phyloP scores from a whole-genome alignment of 2,888 invertebrate species.

The Nysson spinosus region DNA sequence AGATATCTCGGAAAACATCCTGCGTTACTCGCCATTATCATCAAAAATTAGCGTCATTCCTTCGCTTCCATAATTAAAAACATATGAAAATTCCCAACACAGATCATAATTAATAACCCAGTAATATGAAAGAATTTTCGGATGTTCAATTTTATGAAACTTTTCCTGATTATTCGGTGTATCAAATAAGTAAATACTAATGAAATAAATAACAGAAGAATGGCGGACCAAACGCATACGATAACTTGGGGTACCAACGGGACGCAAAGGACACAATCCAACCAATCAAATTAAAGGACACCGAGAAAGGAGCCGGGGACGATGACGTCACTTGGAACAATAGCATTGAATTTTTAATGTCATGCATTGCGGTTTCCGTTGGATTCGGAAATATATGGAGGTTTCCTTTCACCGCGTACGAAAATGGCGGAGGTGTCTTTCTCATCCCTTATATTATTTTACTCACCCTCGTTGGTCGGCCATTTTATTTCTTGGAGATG shows the following conservation, averaged over 20 bases:
- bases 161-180: too few species aligned
- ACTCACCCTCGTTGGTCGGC: conserved; percentile 85
- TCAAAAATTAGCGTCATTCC: too few species aligned
- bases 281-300: not conserved
- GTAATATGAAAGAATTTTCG: too few species aligned
- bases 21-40: too few species aligned
- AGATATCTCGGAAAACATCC: too few species aligned
- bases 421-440: conserved; percentile 85
- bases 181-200: too few species aligned
- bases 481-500: conserved; percentile 92
- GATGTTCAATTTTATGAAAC: too few species aligned
- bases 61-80: too few species aligned
- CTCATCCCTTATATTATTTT: conserved; percentile 84
- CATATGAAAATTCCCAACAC: too few species aligned
- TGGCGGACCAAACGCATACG: not conserved
- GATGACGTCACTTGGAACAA: conserved; percentile 79
- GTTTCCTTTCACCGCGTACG: conserved; percentile 83
- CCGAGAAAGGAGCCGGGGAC: not conserved
- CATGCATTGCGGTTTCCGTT: conserved; percentile 83
- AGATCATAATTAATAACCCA: too few species aligned
- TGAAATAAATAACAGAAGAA: not conserved
- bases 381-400: conserved; percentile 85
- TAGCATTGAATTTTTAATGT: conserved; percentile 83
- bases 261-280: not conserved
- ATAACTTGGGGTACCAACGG: not conserved